Percentiles rank a stretch among this genome's conserved stretches.
These are phyloP conservation scores for Sarcophaga caerulescens DNA, from an alignment of 2,888 invertebrate species.

Conservation along the genomic window DNA sequence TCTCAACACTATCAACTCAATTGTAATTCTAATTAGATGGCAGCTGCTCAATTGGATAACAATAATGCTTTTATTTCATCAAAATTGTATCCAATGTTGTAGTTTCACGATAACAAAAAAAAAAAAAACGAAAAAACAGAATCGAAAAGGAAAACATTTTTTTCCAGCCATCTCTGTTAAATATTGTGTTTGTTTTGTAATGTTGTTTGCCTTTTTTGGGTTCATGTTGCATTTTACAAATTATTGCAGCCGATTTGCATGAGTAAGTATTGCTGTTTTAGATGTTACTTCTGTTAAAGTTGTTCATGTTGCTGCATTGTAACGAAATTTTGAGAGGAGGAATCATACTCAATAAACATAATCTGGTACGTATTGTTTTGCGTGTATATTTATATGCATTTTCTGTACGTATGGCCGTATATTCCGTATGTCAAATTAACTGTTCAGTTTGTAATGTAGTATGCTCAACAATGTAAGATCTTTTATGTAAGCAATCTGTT, in stretches of 20 bases:
- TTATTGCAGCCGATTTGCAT: constrained; percentile 8
- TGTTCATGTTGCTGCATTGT: constrained; percentile 46
- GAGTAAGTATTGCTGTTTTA: constrained; percentile 47
- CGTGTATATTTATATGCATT: constrained; percentile 6
- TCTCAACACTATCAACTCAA: too few species aligned
- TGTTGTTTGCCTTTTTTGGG: constrained; percentile 13
- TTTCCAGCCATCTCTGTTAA: constrained; percentile 49
- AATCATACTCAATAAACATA: not conserved
- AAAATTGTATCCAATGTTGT: constrained; percentile 54
- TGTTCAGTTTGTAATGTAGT: not conserved
- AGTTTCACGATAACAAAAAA: constrained; percentile 32
- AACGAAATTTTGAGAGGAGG: constrained; percentile 46
- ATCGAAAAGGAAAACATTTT: constrained; percentile 39
- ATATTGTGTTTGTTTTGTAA: too few species aligned
- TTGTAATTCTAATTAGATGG: too few species aligned
- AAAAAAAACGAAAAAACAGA: too few species aligned
- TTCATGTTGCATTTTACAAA: constrained; percentile 33
- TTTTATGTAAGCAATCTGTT: too few species aligned
- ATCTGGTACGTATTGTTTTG: not conserved
- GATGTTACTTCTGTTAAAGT: constrained; percentile 46
- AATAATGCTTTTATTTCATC: constrained; percentile 33
- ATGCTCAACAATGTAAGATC: too few species aligned
- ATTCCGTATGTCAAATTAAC: constrained; percentile 9
- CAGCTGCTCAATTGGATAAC: not conserved
- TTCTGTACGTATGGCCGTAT: not conserved